Base-by-base conservation (phyloP, 1,140 invertebrate genomes). In the Littorina saxatilis region DNA sequence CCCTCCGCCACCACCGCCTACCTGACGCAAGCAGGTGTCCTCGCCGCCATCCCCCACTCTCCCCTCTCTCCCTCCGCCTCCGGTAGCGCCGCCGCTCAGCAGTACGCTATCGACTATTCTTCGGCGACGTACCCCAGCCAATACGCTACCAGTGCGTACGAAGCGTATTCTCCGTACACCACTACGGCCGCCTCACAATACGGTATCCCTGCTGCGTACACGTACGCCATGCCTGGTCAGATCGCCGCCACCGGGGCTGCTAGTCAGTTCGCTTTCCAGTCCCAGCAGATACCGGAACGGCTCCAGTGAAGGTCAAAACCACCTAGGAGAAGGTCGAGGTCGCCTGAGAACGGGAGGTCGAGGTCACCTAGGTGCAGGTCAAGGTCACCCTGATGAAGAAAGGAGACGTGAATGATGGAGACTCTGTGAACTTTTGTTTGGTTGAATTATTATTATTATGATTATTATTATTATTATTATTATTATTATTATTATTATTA, bases 271-370 rank as follows among this genome's bases (percentile, higher is more conserved):
- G 85, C 86, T 75, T 89, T 83, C 78, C 88, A 89, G 61, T 81
- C 87, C 37, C 87, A 87, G 79, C 88, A 87, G 79, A 88, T 89
- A 20, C 88, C 88, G 79, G 88, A 89, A 63, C 79, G 88, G 47
- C 80, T 89, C 82, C 84, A 89, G 82, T 88, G 82, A 84, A 55
- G 39, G n/a, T n/a, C n/a, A n/a, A n/a, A n/a, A n/a, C n/a, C n/a
- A n/a, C 43, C 23, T n/a, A n/a, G n/a, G n/a, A n/a, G n/a, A n/a
- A n/a, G 61, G 27, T n/a, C 39, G n/a, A n/a, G 23, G 29, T n/a
- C 58, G 58, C 23, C 66, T 37, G 58, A 63, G 58, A n/a, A 15
- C n/a, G 58, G 11, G n/a, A n/a, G n/a, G n/a, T n/a, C n/a, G n/a
- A n/a, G n/a, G n/a, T n/a, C n/a, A n/a, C n/a, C n/a, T 39, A 17